Evolutionary conservation across 2,888 invertebrate species (phyloP).

Genomic region (Lithophane socia): DNA sequence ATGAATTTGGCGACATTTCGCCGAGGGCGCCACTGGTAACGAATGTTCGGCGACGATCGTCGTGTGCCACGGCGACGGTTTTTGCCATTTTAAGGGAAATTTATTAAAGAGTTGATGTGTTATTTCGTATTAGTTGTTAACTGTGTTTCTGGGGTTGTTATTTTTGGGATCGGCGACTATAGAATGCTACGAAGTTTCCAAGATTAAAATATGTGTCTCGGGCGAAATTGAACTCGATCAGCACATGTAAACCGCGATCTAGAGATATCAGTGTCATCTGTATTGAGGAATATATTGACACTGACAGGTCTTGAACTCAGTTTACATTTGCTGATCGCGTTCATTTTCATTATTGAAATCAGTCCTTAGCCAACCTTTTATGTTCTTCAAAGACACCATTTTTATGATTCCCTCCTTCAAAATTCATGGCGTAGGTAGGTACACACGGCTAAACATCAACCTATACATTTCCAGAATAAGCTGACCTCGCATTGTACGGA

Average conservation of each 20-base stretch:
- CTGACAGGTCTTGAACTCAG: no score
- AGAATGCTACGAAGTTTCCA: not conserved
- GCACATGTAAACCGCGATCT: no score
- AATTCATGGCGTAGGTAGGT: not conserved
- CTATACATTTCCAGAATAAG: no score
- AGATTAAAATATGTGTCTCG: not conserved
- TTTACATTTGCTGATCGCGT: no score
- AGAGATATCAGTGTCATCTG: no score
- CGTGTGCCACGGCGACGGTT: slow-evolving; percentile 56
- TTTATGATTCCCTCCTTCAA: not conserved
- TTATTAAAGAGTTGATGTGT: slow-evolving; percentile 60
- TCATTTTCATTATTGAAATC: no score
- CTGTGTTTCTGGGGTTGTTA: slow-evolving; percentile 27
- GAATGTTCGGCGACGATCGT: slow-evolving; percentile 56
- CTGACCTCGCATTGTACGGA: no score
- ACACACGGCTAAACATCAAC: no score
- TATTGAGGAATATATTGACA: no score
- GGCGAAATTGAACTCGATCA: no score
- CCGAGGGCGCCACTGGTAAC: slow-evolving; percentile 63
- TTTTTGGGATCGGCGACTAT: slow-evolving; percentile 1
- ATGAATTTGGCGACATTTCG: slow-evolving; percentile 62
- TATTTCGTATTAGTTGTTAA: slow-evolving; percentile 60
- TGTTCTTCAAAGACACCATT: not conserved
- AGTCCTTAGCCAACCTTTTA: not conserved
- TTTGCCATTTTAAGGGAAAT: slow-evolving; percentile 51